Conservation (phyloP, 2,888 invertebrate species). For the Nezara viridula region DNA sequence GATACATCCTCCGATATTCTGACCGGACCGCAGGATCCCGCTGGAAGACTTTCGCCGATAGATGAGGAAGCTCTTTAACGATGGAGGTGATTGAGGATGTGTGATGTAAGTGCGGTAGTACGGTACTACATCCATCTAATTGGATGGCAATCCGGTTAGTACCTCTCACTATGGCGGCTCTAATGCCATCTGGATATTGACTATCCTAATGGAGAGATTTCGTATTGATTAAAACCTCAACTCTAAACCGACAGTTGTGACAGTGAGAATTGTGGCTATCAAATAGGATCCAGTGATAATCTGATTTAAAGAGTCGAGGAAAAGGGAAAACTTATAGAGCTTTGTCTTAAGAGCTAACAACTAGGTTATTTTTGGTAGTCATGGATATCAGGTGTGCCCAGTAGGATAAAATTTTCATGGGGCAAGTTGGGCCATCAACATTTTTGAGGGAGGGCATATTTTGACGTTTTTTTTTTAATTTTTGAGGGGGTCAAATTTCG, state of each 20-base stretch:
- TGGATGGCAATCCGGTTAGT: not conserved
- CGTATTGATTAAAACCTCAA: not conserved
- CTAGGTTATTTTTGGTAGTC: too few species aligned
- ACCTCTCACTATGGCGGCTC: not conserved
- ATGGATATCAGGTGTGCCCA: too few species aligned
- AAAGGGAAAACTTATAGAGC: too few species aligned
- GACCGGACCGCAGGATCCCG: not conserved
- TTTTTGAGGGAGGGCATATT: too few species aligned
- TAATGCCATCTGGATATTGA: not conserved
- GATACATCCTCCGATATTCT: not conserved
- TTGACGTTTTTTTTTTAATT: too few species aligned
- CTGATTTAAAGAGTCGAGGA: too few species aligned
- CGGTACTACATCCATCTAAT: not conserved
- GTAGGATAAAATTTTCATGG: too few species aligned
- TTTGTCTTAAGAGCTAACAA: too few species aligned
- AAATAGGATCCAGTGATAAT: too few species aligned
- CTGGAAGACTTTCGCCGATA: not conserved
- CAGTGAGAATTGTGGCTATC: not conserved
- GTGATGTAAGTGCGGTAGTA: conserved; percentile 25
- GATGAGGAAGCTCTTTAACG: not conserved
- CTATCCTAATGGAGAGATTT: not conserved
- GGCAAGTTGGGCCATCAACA: too few species aligned
- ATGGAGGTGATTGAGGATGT: not conserved
- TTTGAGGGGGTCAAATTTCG: too few species aligned
- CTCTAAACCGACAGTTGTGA: not conserved